phyloP scores from a whole-genome alignment of 2,888 invertebrate genomes.

The Dolichopus griseipennis region DNA sequence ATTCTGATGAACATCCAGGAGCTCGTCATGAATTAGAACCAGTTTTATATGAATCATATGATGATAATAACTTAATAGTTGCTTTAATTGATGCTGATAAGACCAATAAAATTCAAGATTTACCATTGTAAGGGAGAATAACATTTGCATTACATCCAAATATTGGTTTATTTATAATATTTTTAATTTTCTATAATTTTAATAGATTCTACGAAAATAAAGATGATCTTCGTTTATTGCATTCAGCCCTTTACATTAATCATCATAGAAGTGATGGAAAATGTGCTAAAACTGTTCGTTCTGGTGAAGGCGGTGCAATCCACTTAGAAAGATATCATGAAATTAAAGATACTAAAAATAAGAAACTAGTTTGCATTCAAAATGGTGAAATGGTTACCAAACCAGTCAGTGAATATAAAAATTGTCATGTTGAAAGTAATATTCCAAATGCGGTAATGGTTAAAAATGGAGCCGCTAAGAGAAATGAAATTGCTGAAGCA shows the following conservation, averaged over 20 bases:
- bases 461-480: background rate
- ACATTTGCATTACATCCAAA: too few species aligned
- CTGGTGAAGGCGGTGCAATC: background rate
- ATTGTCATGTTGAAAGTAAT: conserved; percentile 38
- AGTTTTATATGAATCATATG: background rate
- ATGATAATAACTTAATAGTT: background rate
- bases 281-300: background rate
- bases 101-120: background rate
- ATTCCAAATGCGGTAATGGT: conserved; percentile 16
- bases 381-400: conserved; percentile 19
- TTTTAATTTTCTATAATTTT: too few species aligned
- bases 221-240: background rate
- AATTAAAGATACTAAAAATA: background rate
- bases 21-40: background rate
- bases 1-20: background rate
- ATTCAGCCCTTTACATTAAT: background rate
- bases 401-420: conserved; percentile 33
- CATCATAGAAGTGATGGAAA: background rate
- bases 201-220: too few species aligned
- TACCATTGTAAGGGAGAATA: background rate
- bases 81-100: background rate
- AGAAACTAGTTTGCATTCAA: background rate
- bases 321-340: background rate
- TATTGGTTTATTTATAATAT: too few species aligned
- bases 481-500: too few species aligned